A percentile compares a stretch with the other conserved stretches of the same genome.
These are phyloP conservation scores for Agrypnus murinus DNA, from an alignment of 2,888 invertebrate genomes.

Conservation along the genomic window DNA sequence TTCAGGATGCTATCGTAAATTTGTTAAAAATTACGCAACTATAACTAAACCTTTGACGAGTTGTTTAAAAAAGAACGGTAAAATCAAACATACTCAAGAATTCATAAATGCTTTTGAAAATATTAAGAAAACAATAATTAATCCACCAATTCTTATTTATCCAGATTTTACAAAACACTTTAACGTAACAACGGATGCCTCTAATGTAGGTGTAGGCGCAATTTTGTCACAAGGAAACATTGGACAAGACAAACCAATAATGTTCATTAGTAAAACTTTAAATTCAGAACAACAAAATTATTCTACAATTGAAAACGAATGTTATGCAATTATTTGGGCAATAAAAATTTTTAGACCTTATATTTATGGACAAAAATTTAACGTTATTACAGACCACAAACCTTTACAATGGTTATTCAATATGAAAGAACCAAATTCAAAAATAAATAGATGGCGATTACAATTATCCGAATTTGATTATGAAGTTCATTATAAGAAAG, in stretches of 20 bases:
- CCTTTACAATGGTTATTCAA: neutral
- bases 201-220: slow-evolving; percentile 6
- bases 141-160: neutral
- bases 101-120: neutral
- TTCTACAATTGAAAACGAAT: neutral
- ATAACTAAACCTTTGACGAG: slow-evolving; percentile 10
- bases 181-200: neutral
- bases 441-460: neutral
- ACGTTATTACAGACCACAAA: neutral
- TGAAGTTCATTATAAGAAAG: slow-evolving; percentile 51
- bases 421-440: neutral
- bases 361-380: neutral
- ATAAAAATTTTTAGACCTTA: neutral
- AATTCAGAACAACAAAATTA: neutral
- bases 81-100: neutral
- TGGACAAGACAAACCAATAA: neutral
- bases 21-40: slow-evolving; percentile 1
- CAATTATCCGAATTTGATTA: neutral
- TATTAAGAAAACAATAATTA: neutral
- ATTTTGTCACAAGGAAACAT: neutral
- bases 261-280: neutral
- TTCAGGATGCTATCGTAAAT: neutral
- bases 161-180: slow-evolving; percentile 2
- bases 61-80: slow-evolving; percentile 14
- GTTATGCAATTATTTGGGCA: slow-evolving; percentile 2